Evolutionary conservation across 2,797 vertebrate species (phyloP), one percentile per base, ranked within the genome.

Genomic region (Hippopotamyrus pictus): DNA sequence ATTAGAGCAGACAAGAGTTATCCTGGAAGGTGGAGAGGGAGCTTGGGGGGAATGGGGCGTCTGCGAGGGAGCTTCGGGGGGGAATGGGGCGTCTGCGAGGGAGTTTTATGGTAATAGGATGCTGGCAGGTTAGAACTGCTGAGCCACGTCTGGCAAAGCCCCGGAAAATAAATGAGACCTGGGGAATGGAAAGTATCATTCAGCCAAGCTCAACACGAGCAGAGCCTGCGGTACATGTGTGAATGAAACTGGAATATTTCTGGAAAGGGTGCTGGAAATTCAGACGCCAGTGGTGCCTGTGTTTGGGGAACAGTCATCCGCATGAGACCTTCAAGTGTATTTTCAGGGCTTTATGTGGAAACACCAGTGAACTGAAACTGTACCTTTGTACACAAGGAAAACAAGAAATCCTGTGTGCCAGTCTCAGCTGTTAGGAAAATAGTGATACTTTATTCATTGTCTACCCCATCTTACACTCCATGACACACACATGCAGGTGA

Each of bases 181-280:
- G 50, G 33, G 53, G 37, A n/a, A 44, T 37, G 85, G 85, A 59
- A 87, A 87, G 25, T 33, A 14, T 86, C 85, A 86, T 29, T 33
- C 4, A 59, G 85, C 85, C 53, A 87, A 59, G 14, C 5, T 6
- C 29, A 59, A 59, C 29, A 22, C 0, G 33, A 87, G 50, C 53
- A 87, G 85, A 19, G 50, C 11, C 33, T 37, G 51, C 7, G 33
- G 85, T n/a, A 7, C 33, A 44, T 87, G 85, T 86, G 84, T 87
- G 29, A 87, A 44, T 87, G 85, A 33, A 87, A 22, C 17, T 41
- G 85, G 53, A 87, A 59, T 87, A 22, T 37, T 51, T 87, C 51
- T 87, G 85, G 85, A 59, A 37, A 87, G 53, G 51, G 7, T 33
- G 50, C 53, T 54, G 85, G 85, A 87, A 87, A 87, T 17, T 57